Percentiles rank a stretch among this genome's conserved stretches.
Evolutionary conservation across 2,113 vertebrate genomes (phyloP).

Genomic region (Pleuronectes platessa): DNA sequence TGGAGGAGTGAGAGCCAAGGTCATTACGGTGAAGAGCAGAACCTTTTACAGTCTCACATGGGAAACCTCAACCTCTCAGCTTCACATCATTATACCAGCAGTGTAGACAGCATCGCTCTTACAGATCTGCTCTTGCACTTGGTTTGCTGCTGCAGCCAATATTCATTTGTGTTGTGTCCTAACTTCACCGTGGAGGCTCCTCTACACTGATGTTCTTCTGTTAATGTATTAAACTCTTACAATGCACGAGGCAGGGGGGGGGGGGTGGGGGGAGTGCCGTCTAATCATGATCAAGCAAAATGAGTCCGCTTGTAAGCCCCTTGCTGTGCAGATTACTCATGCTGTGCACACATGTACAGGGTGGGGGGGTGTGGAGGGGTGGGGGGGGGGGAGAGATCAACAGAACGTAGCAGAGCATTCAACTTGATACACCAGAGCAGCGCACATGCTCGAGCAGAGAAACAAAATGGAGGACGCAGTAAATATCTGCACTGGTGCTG

Average conservation of each 20-base stretch:
- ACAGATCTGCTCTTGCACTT: not conserved
- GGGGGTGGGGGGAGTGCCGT: not conserved
- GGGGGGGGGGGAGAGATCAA: not conserved
- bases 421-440: not conserved
- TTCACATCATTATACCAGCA: constrained; percentile 4
- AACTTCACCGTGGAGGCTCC: not conserved
- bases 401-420: constrained; percentile 9
- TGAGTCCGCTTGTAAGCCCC: not conserved
- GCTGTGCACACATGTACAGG: constrained; percentile 7
- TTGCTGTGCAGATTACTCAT: constrained; percentile 9
- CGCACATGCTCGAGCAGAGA: not conserved
- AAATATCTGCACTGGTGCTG: not conserved
- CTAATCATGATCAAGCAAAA: constrained; percentile 21
- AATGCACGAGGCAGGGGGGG: not conserved
- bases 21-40: constrained; percentile 35
- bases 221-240: not conserved
- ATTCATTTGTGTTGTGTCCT: constrained; percentile 23
- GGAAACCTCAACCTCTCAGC: constrained; percentile 28
- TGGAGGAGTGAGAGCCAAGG: constrained; percentile 36
- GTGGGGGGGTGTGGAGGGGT: too few species aligned
- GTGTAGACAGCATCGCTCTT: not conserved
- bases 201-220: not conserved
- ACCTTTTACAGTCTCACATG: constrained; percentile 28
- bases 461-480: not conserved
- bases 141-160: not conserved